Evolutionary conservation across 2,113 vertebrate species (phyloP).

Genomic region (Protomyctophum bolini): DNA sequence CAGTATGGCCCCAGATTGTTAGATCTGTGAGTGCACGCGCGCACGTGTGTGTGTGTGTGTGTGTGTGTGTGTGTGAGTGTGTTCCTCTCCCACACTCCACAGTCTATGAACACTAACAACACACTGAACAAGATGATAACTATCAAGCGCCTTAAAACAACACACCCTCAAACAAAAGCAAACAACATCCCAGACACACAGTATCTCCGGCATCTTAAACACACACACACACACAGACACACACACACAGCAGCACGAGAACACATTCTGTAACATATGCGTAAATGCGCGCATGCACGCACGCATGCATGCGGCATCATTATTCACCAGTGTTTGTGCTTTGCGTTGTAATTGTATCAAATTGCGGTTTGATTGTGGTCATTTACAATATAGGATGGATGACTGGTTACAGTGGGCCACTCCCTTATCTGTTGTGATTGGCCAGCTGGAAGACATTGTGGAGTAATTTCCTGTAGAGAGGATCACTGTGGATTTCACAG

Average conservation of each 20-base stretch:
- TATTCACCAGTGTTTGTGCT: constrained; percentile 56
- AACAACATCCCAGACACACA: constrained; percentile 59
- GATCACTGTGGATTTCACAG: constrained; percentile 52
- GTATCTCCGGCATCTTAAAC: constrained; percentile 62
- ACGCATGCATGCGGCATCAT: constrained; percentile 26
- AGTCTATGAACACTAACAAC: constrained; percentile 8
- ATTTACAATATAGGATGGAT: constrained; percentile 39
- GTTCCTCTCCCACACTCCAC: constrained; percentile 45
- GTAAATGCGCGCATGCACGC: neutral
- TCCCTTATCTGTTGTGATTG: constrained; percentile 61
- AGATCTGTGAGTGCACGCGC: neutral
- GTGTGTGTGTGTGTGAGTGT: constrained; percentile 13
- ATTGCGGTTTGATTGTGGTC: constrained; percentile 64
- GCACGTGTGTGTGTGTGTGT: constrained; percentile 21
- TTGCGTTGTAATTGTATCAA: constrained; percentile 61
- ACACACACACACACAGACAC: constrained; percentile 35
- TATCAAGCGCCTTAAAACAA: constrained; percentile 64
- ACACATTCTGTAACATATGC: no score
- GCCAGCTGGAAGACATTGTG: constrained; percentile 60
- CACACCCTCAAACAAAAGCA: constrained; percentile 60
- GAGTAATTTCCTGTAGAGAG: constrained; percentile 52
- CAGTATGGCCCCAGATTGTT: constrained; percentile 17
- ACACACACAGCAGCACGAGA: no score
- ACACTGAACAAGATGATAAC: constrained; percentile 42
- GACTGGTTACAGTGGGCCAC: constrained; percentile 40